Base-by-base conservation (phyloP, 2,888 invertebrate species). In the Melipona bicolor region DNA sequence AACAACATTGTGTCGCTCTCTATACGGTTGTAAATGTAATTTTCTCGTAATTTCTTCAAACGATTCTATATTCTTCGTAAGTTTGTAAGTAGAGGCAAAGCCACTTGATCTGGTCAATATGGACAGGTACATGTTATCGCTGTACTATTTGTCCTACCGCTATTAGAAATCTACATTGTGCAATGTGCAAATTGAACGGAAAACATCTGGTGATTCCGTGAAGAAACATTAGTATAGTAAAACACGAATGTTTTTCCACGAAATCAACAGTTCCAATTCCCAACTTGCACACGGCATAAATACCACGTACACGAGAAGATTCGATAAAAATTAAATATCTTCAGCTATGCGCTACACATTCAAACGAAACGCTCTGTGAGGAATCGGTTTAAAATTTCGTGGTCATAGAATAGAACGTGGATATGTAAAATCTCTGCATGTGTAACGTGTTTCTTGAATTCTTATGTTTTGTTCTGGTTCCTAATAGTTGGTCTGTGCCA, bases 121-220 rank as follows among this genome's bases (percentile, higher is more conserved):
- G 90, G 91, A 92, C 92, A 92, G 93, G 92, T 92, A 93, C 93
- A 90, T 90, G 86, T 89, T 89, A 91, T 92, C 91, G 90, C 90
- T 93, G 92, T 91, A 90, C 91, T 91, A 92, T 80, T 88, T 87
- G 87, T 86, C 90, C 90, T 91, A 91, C 75, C 81, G 77, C 87
- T 89, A 87, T 43, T 43, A 68, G 73, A 78, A 77, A 69, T 69
- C 77, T 84, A 85, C 49, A 19, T 67, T 54, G 62, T 67, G 43
- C 43, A 43, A 43, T 9, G 36, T 13, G 62, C 36, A 43, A 77
- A 75, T 77, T 56, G 62, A 75, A 32, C 32, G 24, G 13, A 62
- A 5, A 65, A 76, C 62, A 43, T 52, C 9, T 32, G 19, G 5
- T 19, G 50, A 32, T 36, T 52, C 13, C 19, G 64, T 32, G 24